phyloP scores from a whole-genome alignment of 1,140 invertebrate genomes.

The Helicoverpa zea region DNA sequence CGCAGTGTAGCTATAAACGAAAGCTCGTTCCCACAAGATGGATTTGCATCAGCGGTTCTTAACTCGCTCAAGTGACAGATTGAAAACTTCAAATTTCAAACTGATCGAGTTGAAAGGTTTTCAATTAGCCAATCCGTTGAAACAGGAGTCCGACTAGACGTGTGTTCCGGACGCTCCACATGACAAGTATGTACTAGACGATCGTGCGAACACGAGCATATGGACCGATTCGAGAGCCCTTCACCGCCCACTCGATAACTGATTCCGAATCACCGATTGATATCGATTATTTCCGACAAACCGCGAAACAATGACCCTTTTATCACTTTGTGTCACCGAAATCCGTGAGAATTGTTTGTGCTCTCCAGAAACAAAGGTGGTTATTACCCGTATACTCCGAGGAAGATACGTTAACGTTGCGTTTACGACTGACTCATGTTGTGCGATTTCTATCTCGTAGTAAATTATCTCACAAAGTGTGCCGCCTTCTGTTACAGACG shows the following conservation, averaged over 20 bases:
- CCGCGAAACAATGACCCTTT: slow-evolving; percentile 65
- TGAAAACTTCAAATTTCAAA: slow-evolving; percentile 48
- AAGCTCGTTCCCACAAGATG: slow-evolving; percentile 11
- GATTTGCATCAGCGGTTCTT: slow-evolving; percentile 1
- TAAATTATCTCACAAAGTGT: no score
- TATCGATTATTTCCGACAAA: slow-evolving; percentile 63
- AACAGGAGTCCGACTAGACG: slow-evolving; percentile 60
- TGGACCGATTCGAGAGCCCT: slow-evolving; percentile 61
- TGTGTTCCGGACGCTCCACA: slow-evolving; percentile 62
- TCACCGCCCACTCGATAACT: slow-evolving; percentile 64
- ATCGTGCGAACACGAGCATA: slow-evolving; percentile 58
- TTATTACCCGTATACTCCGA: slow-evolving; percentile 1
- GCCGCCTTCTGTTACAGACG: background rate
- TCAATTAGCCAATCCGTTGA: slow-evolving; percentile 65
- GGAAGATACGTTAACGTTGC: background rate
- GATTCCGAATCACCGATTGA: slow-evolving; percentile 66
- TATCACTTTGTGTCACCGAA: slow-evolving; percentile 44
- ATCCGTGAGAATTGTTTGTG: slow-evolving; percentile 27
- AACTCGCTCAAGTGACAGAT: slow-evolving; percentile 25
- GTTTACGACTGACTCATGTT: background rate
- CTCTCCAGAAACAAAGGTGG: slow-evolving; percentile 26
- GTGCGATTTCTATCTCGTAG: background rate
- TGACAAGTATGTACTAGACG: slow-evolving; percentile 59
- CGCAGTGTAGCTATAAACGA: background rate
- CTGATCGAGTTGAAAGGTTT: slow-evolving; percentile 58